Base-by-base conservation (phyloP, 2,113 vertebrate species). In the Apeltes quadracus region DNA sequence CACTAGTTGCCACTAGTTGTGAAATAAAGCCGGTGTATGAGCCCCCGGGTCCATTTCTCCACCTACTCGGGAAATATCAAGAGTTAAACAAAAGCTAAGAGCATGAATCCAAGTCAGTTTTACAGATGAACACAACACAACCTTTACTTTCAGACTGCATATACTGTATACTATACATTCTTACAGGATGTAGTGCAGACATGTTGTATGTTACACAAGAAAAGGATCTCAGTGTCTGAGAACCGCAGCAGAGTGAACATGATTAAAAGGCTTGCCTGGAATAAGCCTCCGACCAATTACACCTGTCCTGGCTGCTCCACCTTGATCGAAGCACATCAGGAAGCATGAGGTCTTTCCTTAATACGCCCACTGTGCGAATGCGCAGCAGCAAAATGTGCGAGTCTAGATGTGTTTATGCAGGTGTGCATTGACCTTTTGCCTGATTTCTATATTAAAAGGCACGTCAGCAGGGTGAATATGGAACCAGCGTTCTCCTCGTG, bases 1-100 rank as follows among this genome's bases (percentile, higher is more conserved):
- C 75, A 80, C 27, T 59, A 78, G 75, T 65, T 76, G 82, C 83
- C 83, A 84, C 62, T 25, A 55, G 76, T 78, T 87, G 16, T 72
- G 76, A 70, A 73, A 76, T 67, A 78, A 79, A 86, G 62, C 58
- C 34, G 56, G 66, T 7, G 67, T 74, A 73, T 78, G 68, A 73
- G 61, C 38, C 55, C 10, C 73, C 72, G 58, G 25, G 29, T 51
- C 38, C 46, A 36, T 39, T 29, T 71, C 41, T 69, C 25, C 44
- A 16, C 57, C n/a, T 38, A 55, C 63, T 36, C 25, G 43, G 12
- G 41, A 23, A 39, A 54, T 16, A 9, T 48, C 0, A 41, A 43
- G 27, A 5, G 44, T 58, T 46, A 55, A 73, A 56, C 15, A 62
- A 65, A 65, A 29, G 23, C 6, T 6, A 1, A 12, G 16, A 10